These are phyloP conservation scores for Microdon myrmicae DNA, from an alignment of 2,888 invertebrate genomes.

Conservation along the genomic window DNA sequence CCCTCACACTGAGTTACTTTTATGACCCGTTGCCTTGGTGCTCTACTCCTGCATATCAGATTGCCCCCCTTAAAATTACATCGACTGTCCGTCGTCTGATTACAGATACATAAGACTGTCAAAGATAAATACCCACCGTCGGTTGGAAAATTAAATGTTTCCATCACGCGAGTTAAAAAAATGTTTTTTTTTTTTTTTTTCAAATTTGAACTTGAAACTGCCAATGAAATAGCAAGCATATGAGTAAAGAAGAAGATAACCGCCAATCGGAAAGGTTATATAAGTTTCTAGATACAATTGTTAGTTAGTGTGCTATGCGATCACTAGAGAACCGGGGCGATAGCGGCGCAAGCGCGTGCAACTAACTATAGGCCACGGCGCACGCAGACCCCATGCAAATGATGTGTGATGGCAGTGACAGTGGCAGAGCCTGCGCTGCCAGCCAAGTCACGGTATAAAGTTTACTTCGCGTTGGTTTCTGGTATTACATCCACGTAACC, in stretches of 20 bases:
- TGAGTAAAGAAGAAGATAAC: constrained; percentile 19
- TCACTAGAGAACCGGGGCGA: constrained; percentile 16
- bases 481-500: constrained; percentile 51
- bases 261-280: constrained; percentile 19
- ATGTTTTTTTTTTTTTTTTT: too few relatives aligned
- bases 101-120: constrained; percentile 22
- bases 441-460: constrained; percentile 29
- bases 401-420: constrained; percentile 39
- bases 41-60: not conserved
- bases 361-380: constrained; percentile 33
- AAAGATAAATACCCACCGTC: constrained; percentile 20
- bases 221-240: constrained; percentile 22
- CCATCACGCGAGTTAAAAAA: constrained; percentile 42
- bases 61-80: constrained; percentile 34
- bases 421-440: constrained; percentile 18
- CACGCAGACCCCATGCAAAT: constrained; percentile 50
- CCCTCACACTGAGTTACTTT: too few relatives aligned
- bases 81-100: constrained; percentile 44
- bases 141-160: constrained; percentile 48
- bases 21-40: too few relatives aligned
- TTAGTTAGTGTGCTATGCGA: constrained; percentile 24
- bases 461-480: constrained; percentile 37
- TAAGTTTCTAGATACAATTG: constrained; percentile 28
- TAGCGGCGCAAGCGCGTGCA: constrained; percentile 38
- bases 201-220: constrained; percentile 48